Conservation (phyloP, 1,140 invertebrate genomes). For the Cotesia vestalis region DNA sequence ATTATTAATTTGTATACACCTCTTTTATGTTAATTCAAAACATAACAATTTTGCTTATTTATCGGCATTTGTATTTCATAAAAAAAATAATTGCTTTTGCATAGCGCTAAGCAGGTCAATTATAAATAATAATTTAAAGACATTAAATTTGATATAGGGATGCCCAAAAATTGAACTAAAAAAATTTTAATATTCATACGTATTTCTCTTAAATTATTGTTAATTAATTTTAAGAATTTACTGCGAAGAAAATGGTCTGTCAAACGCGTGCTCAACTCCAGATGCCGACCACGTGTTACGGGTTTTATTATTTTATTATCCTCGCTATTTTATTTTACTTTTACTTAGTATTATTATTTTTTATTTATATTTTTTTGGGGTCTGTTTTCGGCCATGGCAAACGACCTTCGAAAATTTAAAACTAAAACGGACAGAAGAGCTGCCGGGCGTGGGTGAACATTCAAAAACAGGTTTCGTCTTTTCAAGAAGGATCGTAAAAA, state of each 20-base stretch:
- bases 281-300: constrained; percentile 43
- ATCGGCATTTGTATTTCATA: too few species aligned
- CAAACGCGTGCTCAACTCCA: constrained; percentile 40
- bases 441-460: constrained; percentile 45
- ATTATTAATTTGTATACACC: too few species aligned
- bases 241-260: constrained; percentile 1
- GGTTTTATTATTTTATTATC: constrained; percentile 22
- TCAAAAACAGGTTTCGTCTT: constrained; percentile 45
- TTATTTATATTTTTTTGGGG: background rate
- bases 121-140: too few species aligned
- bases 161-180: too few species aligned
- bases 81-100: too few species aligned
- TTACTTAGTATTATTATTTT: constrained; percentile 28
- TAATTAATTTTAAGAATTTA: background rate
- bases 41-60: too few species aligned
- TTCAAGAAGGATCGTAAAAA: constrained; percentile 22
- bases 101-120: too few species aligned
- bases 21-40: too few species aligned
- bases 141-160: too few species aligned
- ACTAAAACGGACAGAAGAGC: constrained; percentile 26
- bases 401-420: constrained; percentile 51
- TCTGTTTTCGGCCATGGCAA: constrained; percentile 18
- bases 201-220: too few species aligned
- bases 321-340: constrained; percentile 8
- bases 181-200: too few species aligned